Evolutionary conservation across 2,113 vertebrate species (phyloP).

Genomic region (Microcebus jonahi): DNA sequence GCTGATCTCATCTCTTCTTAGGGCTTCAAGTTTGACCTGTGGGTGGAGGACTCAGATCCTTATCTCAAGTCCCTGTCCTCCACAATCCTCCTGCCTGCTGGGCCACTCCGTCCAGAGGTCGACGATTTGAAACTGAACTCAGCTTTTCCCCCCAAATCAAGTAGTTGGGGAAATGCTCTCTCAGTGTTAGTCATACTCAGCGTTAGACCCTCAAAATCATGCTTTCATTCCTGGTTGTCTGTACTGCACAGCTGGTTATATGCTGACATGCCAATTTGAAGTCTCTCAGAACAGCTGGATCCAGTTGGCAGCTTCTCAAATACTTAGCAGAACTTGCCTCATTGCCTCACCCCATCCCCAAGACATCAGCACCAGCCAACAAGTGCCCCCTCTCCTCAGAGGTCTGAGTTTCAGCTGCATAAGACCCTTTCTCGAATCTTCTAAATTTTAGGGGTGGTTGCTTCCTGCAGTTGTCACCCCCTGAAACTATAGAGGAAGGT

Average conservation of each 20-base stretch:
- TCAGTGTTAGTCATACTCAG: neutral
- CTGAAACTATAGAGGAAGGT: neutral
- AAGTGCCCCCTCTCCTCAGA: neutral
- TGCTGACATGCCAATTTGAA: neutral
- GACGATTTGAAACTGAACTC: neutral
- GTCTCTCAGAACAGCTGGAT: neutral
- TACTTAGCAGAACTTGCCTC: neutral
- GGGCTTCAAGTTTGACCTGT: neutral
- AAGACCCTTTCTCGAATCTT: neutral
- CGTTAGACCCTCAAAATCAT: neutral
- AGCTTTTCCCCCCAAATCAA: neutral
- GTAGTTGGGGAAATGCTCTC: neutral
- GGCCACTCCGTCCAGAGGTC: neutral
- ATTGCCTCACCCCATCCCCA: accelerated
- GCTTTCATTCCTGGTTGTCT: neutral
- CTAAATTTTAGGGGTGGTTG: no score
- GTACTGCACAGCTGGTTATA: neutral
- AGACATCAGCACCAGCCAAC: neutral
- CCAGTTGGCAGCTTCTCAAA: neutral
- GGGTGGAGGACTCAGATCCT: neutral
- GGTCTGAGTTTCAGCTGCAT: neutral
- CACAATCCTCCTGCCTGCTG: neutral
- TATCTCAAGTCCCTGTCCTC: neutral
- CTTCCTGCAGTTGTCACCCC: neutral
- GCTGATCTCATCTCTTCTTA: neutral